Evolutionary conservation across 2,797 vertebrate genomes (phyloP).

Genomic region (Chelon labrosus): DNA sequence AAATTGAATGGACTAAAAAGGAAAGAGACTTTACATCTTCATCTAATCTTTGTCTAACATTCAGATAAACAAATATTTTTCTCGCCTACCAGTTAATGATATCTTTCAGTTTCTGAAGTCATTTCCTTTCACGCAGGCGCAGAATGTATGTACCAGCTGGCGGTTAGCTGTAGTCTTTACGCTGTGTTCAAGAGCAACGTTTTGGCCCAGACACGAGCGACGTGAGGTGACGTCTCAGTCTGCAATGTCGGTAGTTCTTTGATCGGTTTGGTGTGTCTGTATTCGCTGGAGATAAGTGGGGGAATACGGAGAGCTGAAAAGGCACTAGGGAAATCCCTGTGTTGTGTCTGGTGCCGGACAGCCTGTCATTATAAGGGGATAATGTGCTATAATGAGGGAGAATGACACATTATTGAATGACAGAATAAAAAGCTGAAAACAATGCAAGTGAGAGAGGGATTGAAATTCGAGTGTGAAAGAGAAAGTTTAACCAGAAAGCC

Average conservation of each 20-base stretch:
- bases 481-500: slow-evolving; percentile 45
- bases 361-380: slow-evolving; percentile 13
- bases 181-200: too few relatives aligned
- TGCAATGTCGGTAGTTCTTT: too few relatives aligned
- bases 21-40: not conserved
- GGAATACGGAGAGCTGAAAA: slow-evolving; percentile 15
- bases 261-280: too few relatives aligned
- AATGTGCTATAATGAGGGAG: slow-evolving; percentile 32
- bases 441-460: slow-evolving; percentile 5
- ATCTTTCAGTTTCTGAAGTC: too few relatives aligned
- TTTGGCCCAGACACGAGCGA: too few relatives aligned
- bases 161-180: too few relatives aligned
- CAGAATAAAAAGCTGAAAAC: slow-evolving; percentile 5
- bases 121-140: too few relatives aligned
- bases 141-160: too few relatives aligned
- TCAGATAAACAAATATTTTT: too few relatives aligned
- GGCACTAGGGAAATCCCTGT: slow-evolving; percentile 49
- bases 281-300: slow-evolving; percentile 2
- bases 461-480: slow-evolving; percentile 25
- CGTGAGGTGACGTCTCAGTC: too few relatives aligned
- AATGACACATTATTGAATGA: slow-evolving; percentile 24
- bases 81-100: too few relatives aligned
- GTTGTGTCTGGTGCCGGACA: slow-evolving; percentile 39
- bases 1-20: not conserved
- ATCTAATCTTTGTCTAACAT: too few relatives aligned